These are phyloP conservation scores for Siniperca chuatsi DNA, from an alignment of 2,113 vertebrate species.

Conservation along the genomic window DNA sequence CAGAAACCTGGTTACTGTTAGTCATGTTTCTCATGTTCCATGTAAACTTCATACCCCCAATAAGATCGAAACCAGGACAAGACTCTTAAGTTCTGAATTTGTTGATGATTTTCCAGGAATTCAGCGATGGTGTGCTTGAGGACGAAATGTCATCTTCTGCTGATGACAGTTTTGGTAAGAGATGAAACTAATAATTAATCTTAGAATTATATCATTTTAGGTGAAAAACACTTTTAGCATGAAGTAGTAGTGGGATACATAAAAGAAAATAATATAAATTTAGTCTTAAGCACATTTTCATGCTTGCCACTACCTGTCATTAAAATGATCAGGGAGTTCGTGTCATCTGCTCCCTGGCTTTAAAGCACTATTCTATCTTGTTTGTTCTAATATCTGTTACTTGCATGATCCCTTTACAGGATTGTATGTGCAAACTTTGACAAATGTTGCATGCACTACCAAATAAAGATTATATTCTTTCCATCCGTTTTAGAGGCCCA, in stretches of 20 bases:
- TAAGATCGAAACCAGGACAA: background rate
- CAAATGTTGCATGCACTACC: background rate
- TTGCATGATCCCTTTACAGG: background rate
- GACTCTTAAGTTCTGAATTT: background rate
- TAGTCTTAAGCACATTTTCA: background rate
- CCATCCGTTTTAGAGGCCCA: slow-evolving; percentile 29
- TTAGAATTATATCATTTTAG: background rate
- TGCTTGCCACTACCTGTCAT: background rate
- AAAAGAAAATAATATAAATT: background rate
- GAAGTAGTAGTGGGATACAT: background rate
- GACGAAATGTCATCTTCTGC: background rate
- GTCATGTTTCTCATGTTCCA: background rate
- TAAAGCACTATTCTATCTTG: background rate
- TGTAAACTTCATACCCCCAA: background rate
- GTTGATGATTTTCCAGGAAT: slow-evolving; percentile 32
- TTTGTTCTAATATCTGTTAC: background rate
- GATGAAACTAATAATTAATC: background rate
- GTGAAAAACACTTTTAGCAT: background rate
- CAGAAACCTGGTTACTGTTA: background rate
- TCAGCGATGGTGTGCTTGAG: background rate
- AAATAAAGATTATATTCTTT: too few relatives aligned
- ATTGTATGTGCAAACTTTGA: background rate
- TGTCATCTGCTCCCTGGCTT: background rate
- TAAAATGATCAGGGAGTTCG: background rate
- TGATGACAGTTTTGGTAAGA: slow-evolving; percentile 65